Base-by-base conservation (phyloP, 1,140 invertebrate species). In the Halyomorpha halys region DNA sequence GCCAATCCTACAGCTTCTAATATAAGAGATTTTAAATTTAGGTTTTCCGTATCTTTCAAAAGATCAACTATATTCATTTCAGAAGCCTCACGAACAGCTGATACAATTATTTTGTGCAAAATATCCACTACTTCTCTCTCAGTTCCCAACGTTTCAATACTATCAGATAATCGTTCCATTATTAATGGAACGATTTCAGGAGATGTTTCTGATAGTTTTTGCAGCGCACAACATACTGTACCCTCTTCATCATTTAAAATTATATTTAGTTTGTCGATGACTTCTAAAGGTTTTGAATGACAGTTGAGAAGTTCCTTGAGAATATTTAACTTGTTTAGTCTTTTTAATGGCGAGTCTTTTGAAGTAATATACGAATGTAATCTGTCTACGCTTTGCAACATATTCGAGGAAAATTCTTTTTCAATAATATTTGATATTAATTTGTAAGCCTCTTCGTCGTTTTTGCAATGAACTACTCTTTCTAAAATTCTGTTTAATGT, bases 1-100 rank as follows among this genome's bases (percentile, higher is more conserved):
- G 86, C 86, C 4, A 89, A 76, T 21, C 83, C 84, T 1, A 85
- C 76, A 0, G 86, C 86, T 73, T 89, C 85, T 2, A 80, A 73
- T 39, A 87, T 75, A 66, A 82, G 71, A n/a, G 79, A 75, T 68
- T 78, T 78, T 3, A 81, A 66, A 44, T 76, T 76, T 27, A 77
- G 73, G 15, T 77, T 73, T 49, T 80, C 75, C 44, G 79, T 75
- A 18, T 78, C 74, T 47, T 79, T 75, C 39, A 84, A 66, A 21
- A 84, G 62, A 65, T 78, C 73, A 68, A 81, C 76, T 1, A 85
- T 72, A 16, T 74, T 75, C 59, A 78, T 73, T 59, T 79, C 79
- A 68, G 82, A 83, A 0, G 76, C 77, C 68, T 85, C 80, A 66
- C 80, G 74, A 1, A 85, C 77, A 0, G 81, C 79, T 23, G 78